Evolutionary conservation across 2,113 vertebrate genomes (phyloP).

Genomic region (Alouatta palliata): DNA sequence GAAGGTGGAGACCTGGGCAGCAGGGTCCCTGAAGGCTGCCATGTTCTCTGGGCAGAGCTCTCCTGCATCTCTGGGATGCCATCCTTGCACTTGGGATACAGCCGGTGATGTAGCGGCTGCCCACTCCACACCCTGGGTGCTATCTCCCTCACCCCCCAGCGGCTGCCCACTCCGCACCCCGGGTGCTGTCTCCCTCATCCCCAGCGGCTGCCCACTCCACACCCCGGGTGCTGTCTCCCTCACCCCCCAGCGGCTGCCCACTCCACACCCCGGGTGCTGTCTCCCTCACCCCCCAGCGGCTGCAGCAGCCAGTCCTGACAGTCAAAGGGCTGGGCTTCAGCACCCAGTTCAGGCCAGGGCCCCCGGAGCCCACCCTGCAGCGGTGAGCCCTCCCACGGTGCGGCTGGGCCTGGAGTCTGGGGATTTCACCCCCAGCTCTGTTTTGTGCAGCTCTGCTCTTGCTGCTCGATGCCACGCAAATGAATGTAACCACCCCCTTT

Average conservation of each 20-base stretch:
- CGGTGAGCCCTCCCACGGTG: background rate
- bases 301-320: background rate
- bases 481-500: background rate
- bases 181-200: background rate
- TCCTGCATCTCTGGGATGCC: background rate
- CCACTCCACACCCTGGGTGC: background rate
- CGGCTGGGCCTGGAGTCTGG: background rate
- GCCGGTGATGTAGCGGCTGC: background rate
- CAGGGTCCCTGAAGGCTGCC: background rate
- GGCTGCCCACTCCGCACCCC: background rate
- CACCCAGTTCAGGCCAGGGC: background rate
- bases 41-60: background rate
- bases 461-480: background rate
- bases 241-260: rapidly evolving
- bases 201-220: rapidly evolving
- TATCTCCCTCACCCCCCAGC: too few relatives aligned
- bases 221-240: background rate
- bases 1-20: background rate
- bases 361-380: background rate
- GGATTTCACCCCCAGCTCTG: background rate
- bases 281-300: rapidly evolving
- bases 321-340: background rate
- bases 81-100: background rate
- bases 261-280: background rate
- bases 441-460: background rate